Conservation (phyloP, 2,797 vertebrate species). For the Nasua narica region DNA sequence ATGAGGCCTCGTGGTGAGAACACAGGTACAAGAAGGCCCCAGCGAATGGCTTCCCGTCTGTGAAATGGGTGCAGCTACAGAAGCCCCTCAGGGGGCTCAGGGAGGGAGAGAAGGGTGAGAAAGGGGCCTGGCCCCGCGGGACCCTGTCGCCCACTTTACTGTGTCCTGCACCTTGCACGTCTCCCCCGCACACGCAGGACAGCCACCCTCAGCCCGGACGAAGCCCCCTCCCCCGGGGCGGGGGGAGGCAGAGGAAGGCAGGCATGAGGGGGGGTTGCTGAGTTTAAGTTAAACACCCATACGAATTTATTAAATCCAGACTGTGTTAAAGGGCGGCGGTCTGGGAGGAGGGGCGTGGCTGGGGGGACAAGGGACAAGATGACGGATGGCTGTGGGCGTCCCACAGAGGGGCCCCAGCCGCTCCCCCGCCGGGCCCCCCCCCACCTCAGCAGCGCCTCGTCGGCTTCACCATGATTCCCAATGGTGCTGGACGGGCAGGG, state of each 20-base stretch:
- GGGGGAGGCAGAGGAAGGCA: background rate
- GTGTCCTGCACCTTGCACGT: background rate
- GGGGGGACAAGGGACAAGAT: conserved; percentile 29
- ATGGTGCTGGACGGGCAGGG: conserved; percentile 52
- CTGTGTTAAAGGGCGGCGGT: conserved; percentile 72
- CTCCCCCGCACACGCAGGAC: background rate
- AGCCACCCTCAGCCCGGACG: background rate
- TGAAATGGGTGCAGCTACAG: background rate
- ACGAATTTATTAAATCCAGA: conserved; percentile 83
- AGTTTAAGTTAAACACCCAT: conserved; percentile 79
- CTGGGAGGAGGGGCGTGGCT: conserved; percentile 21
- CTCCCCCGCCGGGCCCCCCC: conserved; percentile 4
- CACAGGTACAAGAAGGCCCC: fast-evolving
- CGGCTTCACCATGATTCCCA: conserved; percentile 68
- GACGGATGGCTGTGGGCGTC: background rate
- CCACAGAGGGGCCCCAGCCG: conserved; percentile 29
- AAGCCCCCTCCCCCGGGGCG: background rate
- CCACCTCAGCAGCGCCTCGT: background rate
- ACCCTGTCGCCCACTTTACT: background rate
- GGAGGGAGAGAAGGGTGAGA: background rate
- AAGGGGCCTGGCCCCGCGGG: background rate
- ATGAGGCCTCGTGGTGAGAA: background rate
- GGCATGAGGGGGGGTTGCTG: background rate
- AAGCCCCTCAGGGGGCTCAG: background rate
- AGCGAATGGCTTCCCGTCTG: background rate